Base-by-base conservation (phyloP, 1,140 invertebrate species). In the Pachyrhynchus sulphureomaculatus region DNA sequence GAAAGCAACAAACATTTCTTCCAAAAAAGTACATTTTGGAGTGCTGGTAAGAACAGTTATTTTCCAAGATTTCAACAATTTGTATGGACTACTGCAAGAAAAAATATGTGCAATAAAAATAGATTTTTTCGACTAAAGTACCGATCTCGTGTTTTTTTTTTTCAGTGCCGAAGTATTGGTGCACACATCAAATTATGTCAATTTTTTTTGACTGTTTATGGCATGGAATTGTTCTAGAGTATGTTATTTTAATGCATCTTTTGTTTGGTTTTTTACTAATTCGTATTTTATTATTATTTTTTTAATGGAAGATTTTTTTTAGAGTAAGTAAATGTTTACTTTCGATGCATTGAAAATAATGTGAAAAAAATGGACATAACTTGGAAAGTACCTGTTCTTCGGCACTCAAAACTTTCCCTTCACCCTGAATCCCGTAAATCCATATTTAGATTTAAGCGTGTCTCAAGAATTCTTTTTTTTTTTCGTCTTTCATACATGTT, bases 311-410 rank as follows among this genome's bases (percentile, higher is more conserved):
- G 2, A 15, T 3, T n/a, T 29, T 45, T 55, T 42, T 15, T 12
- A 54, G 18, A 24, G 20, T 39, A 26, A 44, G 9, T 13, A n/a
- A 39, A 18, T 41, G 2, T 37, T 33, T 21, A 18, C 10, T 65
- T 71, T 69, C 58, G 55, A 70, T 72, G 65, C 66, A 70, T 70
- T 70, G 44, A 68, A 71, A 68, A 62, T 66, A 53, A 60, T 67
- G 36, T 66, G 51, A 37, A 55, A 74, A 75, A 75, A 75, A 74
- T 73, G 74, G 63, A 71, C 75, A 66, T 75, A 75, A 73, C 75
- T 76, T 76, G 75, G 75, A 76, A 76, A 75, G 73, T 88, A 86
- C 87, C 86, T 87, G 86, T 88, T 88, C 86, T 88, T 88, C 86
- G 86, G 86, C 86, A 87, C 86, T 86, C 77, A 64, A 37, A 47